Conservation (phyloP, 2,797 vertebrate species). For the Acanthurus tractus region DNA sequence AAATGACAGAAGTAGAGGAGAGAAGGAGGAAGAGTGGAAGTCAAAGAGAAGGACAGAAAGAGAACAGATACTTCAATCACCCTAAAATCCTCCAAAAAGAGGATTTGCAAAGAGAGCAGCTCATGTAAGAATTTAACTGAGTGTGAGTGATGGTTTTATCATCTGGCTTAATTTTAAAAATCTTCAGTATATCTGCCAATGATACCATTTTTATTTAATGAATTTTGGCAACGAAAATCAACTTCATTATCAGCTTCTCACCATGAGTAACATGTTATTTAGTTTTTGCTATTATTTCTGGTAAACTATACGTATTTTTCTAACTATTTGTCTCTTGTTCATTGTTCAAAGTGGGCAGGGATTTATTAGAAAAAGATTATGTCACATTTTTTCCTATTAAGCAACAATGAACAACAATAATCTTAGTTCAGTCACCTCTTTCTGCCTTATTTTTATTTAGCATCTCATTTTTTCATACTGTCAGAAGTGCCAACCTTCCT, state of each 20-base stretch:
- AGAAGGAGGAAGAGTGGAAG: conserved; percentile 6
- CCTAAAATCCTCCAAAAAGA: conserved; percentile 4
- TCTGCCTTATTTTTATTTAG: too few species aligned
- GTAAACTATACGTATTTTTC: neutral
- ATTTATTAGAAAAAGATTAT: neutral
- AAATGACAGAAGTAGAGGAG: conserved; percentile 30
- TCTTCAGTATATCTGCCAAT: neutral
- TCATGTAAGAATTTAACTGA: neutral
- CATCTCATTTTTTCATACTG: too few species aligned
- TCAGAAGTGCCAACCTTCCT: too few species aligned
- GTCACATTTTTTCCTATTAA: too few species aligned
- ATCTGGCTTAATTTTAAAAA: neutral
- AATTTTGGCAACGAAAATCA: neutral
- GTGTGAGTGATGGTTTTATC: neutral
- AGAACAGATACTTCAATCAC: conserved; percentile 22
- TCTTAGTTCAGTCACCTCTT: too few species aligned
- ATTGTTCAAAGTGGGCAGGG: neutral
- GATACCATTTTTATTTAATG: too few species aligned
- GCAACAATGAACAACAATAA: too few species aligned
- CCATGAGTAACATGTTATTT: neutral
- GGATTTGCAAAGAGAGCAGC: conserved; percentile 10
- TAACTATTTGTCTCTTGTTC: neutral
- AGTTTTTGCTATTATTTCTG: neutral
- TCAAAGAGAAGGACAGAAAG: conserved; percentile 9
- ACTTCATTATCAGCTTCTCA: neutral